These are phyloP conservation scores for Odontamblyopus rebecca DNA, from an alignment of 2,797 vertebrate species.

Conservation along the genomic window DNA sequence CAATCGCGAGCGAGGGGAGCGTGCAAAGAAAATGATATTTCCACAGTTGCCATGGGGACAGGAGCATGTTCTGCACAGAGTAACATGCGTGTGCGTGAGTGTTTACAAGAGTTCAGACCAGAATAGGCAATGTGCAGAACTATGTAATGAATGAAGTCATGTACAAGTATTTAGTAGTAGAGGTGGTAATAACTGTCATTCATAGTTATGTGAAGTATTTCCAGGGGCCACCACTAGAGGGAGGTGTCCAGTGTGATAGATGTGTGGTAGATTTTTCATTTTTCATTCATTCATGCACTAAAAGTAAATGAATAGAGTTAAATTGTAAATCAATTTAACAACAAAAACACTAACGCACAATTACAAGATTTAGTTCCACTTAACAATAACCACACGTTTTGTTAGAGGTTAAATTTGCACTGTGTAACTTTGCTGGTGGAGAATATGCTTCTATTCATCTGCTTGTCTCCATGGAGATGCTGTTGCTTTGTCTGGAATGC, in stretches of 20 bases:
- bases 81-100: conserved; percentile 16
- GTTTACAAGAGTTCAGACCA: neutral
- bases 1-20: conserved; percentile 17
- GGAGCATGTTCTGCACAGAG: conserved; percentile 18
- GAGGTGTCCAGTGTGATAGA: conserved; percentile 33
- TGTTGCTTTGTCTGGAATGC: too few species aligned
- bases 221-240: conserved; percentile 56
- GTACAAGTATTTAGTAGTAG: neutral
- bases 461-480: too few species aligned
- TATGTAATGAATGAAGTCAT: rapidly evolving
- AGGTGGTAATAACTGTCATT: neutral
- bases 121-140: neutral
- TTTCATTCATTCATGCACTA: too few species aligned
- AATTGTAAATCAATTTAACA: too few species aligned
- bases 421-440: too few species aligned
- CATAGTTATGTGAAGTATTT: conserved; percentile 16
- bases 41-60: conserved; percentile 69
- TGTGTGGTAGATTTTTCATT: neutral
- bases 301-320: neutral
- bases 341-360: too few species aligned
- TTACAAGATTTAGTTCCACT: too few species aligned
- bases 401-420: too few species aligned
- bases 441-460: too few species aligned
- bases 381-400: too few species aligned
- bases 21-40: conserved; percentile 34